phyloP scores from a whole-genome alignment of 2,113 vertebrate genomes.

The Eubucco bourcierii region DNA sequence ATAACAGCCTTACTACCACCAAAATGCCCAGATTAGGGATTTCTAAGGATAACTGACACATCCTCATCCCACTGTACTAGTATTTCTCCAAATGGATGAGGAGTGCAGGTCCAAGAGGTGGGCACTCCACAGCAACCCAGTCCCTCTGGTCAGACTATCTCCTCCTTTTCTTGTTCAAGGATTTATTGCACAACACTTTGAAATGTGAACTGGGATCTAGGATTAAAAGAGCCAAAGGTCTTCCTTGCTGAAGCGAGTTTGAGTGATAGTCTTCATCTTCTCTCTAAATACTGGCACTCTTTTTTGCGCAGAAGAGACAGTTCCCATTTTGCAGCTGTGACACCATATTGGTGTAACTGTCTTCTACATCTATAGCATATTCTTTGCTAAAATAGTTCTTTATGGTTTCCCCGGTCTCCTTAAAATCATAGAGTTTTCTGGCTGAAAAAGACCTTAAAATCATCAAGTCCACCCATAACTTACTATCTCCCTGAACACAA shows the following conservation, averaged over 20 bases:
- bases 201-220: neutral
- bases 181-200: neutral
- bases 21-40: neutral
- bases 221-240: neutral
- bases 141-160: neutral
- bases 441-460: no score
- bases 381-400: neutral
- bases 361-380: fast-evolving
- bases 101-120: neutral
- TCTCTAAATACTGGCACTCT: neutral
- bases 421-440: no score
- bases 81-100: neutral
- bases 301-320: neutral
- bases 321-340: neutral
- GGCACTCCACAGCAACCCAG: fast-evolving
- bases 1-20: neutral
- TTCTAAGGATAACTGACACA: neutral
- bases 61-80: neutral
- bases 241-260: neutral
- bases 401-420: neutral
- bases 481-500: no score
- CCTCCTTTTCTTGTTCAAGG: neutral
- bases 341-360: neutral
- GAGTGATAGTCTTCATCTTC: neutral
- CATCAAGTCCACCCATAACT: no score